Evolutionary conservation across 2,113 vertebrate genomes (phyloP), one percentile per base, ranked within the genome.

Genomic region (Nesogale talazaci): DNA sequence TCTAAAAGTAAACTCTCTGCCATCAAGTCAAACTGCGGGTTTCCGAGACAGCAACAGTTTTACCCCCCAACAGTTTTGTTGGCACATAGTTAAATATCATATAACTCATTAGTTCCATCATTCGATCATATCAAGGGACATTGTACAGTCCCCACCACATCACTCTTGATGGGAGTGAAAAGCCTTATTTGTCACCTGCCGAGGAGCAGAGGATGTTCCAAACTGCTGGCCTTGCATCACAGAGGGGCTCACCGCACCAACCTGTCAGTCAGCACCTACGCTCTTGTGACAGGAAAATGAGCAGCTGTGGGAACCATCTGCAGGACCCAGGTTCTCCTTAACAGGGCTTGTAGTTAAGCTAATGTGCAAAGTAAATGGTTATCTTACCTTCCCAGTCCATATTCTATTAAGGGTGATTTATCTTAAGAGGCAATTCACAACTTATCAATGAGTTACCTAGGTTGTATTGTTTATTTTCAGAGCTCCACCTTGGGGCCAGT

Each of bases 361-460:
- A 20, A 74, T 20, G 16, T 77, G 74, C 2, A 59, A 81, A 91
- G 61, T 19, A 7, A 52, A 76, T 3, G 25, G 23, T 6, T 65
- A 6, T 27, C 63, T 65, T 29, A 65, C 63, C 25, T 65, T 65
- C 5, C 72, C 31, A 38, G 23, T 61, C 17, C 2, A 9, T 42
- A 6, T 22, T 59, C 38, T 65, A 31, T 52, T 88, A 78, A 36
- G 6, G 17, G 65, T 52, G 34, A 78, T 23, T 93, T n/a, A 74
- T 93, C 34, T 82, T 86, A 88, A 63, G 42, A 29, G 90, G 19
- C 83, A 75, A 34, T 94, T 92, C 42, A 79, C 46, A 70, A 61
- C n/a, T 16, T 69, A 63, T 36, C 79, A 79, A 38, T 65, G 79
- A 23, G 42, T 76, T 81, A 75, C 2, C 36, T 29, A 29, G 34